Conservation (phyloP, 2,888 invertebrate genomes). For the Myopa testacea region DNA sequence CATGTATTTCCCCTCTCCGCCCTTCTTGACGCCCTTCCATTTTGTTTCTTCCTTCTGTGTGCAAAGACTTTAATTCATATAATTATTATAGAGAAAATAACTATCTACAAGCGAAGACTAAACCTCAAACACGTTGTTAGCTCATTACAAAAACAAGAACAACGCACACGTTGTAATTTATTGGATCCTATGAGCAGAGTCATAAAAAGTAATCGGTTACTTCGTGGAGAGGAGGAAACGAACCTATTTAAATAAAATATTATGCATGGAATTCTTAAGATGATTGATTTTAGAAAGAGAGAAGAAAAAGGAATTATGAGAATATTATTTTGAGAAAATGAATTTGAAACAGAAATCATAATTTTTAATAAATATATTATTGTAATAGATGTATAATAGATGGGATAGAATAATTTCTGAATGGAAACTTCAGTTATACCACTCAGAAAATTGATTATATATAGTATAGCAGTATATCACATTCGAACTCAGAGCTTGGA, state of each 20-base stretch:
- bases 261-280: background rate
- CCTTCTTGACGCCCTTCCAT: no score
- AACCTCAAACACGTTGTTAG: background rate
- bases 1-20: no score
- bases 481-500: no score
- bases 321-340: no score
- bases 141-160: slow-evolving; percentile 5
- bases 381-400: no score
- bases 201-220: slow-evolving; percentile 20
- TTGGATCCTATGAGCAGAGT: background rate
- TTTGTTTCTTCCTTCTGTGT: background rate
- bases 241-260: background rate
- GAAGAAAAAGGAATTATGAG: background rate
- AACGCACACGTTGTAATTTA: background rate
- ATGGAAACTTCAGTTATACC: no score
- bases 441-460: no score
- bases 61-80: slow-evolving; percentile 25
- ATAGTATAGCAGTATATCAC: no score
- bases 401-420: no score
- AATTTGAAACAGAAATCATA: no score
- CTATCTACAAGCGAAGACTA: background rate
- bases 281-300: background rate
- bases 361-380: no score
- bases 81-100: slow-evolving; percentile 25
- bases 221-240: background rate